phyloP scores from a whole-genome alignment of 2,113 vertebrate species.

The Sus scrofa region T2T-Sscrofa CM000824.6:227591501-227592000 shows the following conservation, averaged over 20 bases:
- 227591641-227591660: neutral
- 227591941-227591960: neutral
- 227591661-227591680: neutral
- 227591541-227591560: fast-evolving
- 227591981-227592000: too few species aligned
- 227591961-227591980: neutral
- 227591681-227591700: neutral
- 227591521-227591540: fast-evolving
- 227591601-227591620: fast-evolving
- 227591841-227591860: neutral
- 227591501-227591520: neutral
- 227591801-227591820: neutral
- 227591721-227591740: neutral
- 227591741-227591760: neutral
- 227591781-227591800: neutral
- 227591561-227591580: neutral
- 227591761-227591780: neutral
- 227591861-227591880: neutral
- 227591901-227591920: neutral
- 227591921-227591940: neutral
- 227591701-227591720: neutral
- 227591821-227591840: neutral
- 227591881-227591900: neutral
- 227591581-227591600: neutral
- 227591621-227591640: neutral